Evolutionary conservation across 2,888 invertebrate genomes (phyloP).

Genomic region (Isoperla grammatica): DNA sequence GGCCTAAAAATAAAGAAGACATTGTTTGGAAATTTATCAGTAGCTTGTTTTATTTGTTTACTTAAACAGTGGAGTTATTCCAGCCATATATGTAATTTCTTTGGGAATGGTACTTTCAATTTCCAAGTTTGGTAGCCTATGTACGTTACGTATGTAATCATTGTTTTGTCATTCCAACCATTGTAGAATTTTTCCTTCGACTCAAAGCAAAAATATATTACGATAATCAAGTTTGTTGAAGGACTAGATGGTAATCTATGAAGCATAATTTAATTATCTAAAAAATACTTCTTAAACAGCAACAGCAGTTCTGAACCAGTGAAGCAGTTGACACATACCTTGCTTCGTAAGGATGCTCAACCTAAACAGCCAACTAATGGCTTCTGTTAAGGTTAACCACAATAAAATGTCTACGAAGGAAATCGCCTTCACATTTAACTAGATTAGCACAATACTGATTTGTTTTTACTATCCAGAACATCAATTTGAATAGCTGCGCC

Average conservation of each 20-base stretch:
- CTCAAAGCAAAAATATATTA: slow-evolving; percentile 24
- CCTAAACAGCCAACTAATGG: too few relatives aligned
- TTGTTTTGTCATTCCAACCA: slow-evolving; percentile 17
- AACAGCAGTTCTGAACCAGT: too few relatives aligned
- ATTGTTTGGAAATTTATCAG: slow-evolving; percentile 14
- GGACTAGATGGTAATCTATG: slow-evolving; percentile 11
- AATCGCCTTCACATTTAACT: too few relatives aligned
- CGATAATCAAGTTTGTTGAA: slow-evolving; percentile 19
- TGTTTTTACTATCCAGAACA: too few relatives aligned
- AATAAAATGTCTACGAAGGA: too few relatives aligned
- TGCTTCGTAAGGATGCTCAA: too few relatives aligned
- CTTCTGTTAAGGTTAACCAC: too few relatives aligned
- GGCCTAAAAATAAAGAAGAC: background rate
- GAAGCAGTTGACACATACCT: too few relatives aligned
- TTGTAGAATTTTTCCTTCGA: slow-evolving; percentile 18
- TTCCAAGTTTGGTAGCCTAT: slow-evolving; percentile 14
- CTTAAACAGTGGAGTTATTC: slow-evolving; percentile 27
- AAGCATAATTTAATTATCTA: background rate
- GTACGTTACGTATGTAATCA: slow-evolving; percentile 3
- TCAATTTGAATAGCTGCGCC: too few relatives aligned
- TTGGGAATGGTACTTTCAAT: slow-evolving; percentile 27
- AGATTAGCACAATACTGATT: too few relatives aligned
- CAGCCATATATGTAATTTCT: slow-evolving; percentile 20
- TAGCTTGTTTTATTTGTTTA: slow-evolving; percentile 26
- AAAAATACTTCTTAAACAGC: background rate